Base-by-base conservation (phyloP, 2,888 invertebrate genomes). In the Mythimna lalbum region DNA sequence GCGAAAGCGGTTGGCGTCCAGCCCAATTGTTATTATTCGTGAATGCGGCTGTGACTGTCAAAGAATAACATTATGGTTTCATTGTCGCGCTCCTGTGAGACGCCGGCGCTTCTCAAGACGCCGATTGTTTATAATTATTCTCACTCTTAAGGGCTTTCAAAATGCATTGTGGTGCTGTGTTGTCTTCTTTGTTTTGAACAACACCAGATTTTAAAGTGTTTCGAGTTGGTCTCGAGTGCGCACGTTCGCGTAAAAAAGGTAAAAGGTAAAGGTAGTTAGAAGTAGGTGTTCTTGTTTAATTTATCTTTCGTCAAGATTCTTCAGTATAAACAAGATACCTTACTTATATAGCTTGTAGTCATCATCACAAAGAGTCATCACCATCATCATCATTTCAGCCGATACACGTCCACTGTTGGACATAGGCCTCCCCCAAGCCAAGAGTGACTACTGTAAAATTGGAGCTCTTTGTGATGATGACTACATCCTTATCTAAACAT, bases 21-120 rank as follows among this genome's bases (percentile, higher is more conserved):
- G 86, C 88, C 90, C 88, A 89, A 88, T 89, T 87, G 87, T 89
- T 88, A 82, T 89, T 88, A 43, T n/a, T 86, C 80, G 73, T 82
- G 82, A 86, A 73, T 82, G 81, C 76, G 71, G 82, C 61, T 81
- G 81, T 83, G 80, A 81, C 85, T 76, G 73, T 81, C 73, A 69
- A 85, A 84, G 80, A 86, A 86, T 76, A 87, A 84, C 81, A 84
- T 83, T 81, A 73, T 76, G 73, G 77, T 82, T 83, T 68, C 80
- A 86, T 79, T 83, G 83, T 81, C 81, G 72, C 57, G 74, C 66
- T 43, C 77, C 80, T 62, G 76, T 60, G 75, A 77, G 66, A 70
- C 66, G 12, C 3, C 21, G 68, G 63, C 78, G 78, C 73, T 82
- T 82, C 81, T 65, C 75, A 81, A 82, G 52, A 72, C 68, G 56